Base-by-base conservation (phyloP, 2,888 invertebrate species). In the Chymomyza amoena region DNA sequence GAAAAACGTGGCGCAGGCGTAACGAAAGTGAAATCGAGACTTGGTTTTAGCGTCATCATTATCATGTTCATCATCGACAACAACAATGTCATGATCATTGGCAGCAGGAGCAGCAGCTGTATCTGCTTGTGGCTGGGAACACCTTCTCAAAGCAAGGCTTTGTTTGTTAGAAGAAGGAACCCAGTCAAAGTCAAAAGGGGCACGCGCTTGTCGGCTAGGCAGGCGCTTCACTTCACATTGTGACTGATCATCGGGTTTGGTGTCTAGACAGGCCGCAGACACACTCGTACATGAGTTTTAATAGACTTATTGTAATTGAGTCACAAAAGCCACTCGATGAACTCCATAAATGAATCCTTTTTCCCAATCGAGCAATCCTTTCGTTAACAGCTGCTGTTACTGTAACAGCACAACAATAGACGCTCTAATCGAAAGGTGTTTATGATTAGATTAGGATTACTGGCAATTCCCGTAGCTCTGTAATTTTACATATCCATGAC, bases 21-120 rank as follows among this genome's bases (percentile, higher is more conserved):
- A 84, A 75, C 89, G 84, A 85, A 85, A 88, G 89, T 88, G 89
- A 85, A 85, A 85, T 88, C 87, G 89, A 85, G 83, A 87, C 80
- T 18, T 15, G 39, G 18, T n/a, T 45, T 36, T 7, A 36, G 61
- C 61, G 13, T 10, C 39, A 10, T 45, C 39, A 45, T 10, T 13
- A 13, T 45, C 39, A 45, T 45, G 6, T 4, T 45, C 13, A 45
- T 45, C 39, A 45, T 45, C 39, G 13, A 0, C 13, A 45, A 10
- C 39, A 13, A 13, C 39, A 4, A 10, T 13, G 13, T 45, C 39
- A 45, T 45, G 39, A 45, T 13, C 39, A 45, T 45, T 13, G 39
- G 10, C 13, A 68, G 66, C 62, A 64, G 59, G 72, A 67, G 63
- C 81, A 81, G 84, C 83, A 84, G 83, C 83, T 84, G 83, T 57